Evolutionary conservation across 2,797 vertebrate genomes (phyloP), one percentile per base, ranked within the genome.

Genomic region (Pachyuromys duprasi): DNA sequence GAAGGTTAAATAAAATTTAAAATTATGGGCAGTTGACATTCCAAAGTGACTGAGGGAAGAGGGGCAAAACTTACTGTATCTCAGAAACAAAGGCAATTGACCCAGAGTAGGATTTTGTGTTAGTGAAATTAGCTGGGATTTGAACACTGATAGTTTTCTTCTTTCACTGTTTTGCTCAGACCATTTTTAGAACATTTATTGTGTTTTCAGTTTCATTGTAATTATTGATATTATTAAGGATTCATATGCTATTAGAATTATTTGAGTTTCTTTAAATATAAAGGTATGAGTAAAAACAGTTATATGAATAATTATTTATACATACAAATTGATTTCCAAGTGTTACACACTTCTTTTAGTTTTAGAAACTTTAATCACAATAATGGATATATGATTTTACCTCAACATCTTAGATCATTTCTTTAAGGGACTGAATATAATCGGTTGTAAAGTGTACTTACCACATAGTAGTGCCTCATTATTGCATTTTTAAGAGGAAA

Each of bases 91-190:
- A 81, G 7, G 12, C 53, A 18, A 62, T 49, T 83, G 0, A 22
- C 18, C 5, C 80, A 93, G 87, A 33, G 8, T 82, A 8, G 28
- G 31, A n/a, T 84, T 92, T 96, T 39, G 33, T 89, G 1, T 79
- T 76, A 55, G 3, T 74, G 57, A 90, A 94, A 70, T 90, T 84
- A 55, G 67, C 79, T 94, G 86, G 42, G 22, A 86, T 94, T 53
- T 76, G 57, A 88, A 84, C 39, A 74, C n/a, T 1, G 4, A 33
- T 28, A 2, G 42, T 49, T 81, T 88, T 90, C 49, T 9, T 74
- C 8, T 87, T 65, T 86, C 13, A 72, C 31, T 81, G 63, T 57
- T 86, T 62, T 80, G 33, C 15, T 81, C 31, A 63, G 45, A 65
- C 22, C 4, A 91, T 80, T 89, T 13, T 74, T 87, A 49, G 69